Percentiles rank a stretch among this genome's conserved stretches.
Evolutionary conservation across 1,140 invertebrate genomes (phyloP).

Genomic region (Diorhabda carinulata): DNA sequence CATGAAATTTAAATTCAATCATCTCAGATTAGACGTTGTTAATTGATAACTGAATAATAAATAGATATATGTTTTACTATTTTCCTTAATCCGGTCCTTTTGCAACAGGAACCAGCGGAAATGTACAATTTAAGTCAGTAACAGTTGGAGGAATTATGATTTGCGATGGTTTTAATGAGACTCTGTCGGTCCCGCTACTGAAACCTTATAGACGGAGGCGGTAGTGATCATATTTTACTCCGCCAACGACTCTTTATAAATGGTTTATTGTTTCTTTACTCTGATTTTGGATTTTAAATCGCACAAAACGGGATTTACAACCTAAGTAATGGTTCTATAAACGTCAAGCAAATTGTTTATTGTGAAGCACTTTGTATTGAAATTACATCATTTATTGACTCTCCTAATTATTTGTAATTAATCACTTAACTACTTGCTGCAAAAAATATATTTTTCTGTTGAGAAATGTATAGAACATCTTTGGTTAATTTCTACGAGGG

Average conservation of each 20-base stretch:
- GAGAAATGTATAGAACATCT: no score
- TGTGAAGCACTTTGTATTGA: not conserved
- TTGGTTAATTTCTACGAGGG: no score
- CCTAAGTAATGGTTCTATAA: constrained; percentile 1
- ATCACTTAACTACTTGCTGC: no score
- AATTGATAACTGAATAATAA: no score
- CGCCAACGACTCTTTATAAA: not conserved
- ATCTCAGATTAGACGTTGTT: no score
- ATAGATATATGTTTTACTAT: no score
- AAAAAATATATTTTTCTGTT: no score
- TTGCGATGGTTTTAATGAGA: constrained; percentile 42
- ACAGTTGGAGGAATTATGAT: constrained; percentile 43
- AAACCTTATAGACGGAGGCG: constrained; percentile 17
- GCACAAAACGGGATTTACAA: not conserved
- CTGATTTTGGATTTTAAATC: not conserved
- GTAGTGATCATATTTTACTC: constrained; percentile 16
- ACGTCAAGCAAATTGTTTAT: not conserved
- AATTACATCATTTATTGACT: no score
- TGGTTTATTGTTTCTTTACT: constrained; percentile 2
- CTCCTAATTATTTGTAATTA: no score
- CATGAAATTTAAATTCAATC: no score
- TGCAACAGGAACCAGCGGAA: not conserved
- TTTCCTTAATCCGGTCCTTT: not conserved
- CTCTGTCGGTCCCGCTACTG: not conserved
- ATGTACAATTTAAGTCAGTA: constrained; percentile 40